phyloP scores from a whole-genome alignment of 2,888 invertebrate genomes.

The Marasmarcha lunaedactyla region DNA sequence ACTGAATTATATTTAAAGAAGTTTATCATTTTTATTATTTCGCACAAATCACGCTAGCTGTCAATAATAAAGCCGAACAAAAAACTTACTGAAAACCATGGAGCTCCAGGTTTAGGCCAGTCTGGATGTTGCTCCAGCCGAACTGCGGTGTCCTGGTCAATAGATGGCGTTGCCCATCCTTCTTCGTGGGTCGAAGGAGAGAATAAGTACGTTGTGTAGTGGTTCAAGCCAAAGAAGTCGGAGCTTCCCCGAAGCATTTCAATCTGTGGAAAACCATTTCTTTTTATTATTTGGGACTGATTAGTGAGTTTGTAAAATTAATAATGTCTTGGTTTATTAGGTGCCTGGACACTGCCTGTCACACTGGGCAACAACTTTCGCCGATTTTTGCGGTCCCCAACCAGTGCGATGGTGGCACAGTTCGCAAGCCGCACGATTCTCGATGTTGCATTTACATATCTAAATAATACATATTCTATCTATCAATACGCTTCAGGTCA shows the following conservation, averaged over 20 bases:
- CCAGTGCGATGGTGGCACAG: no score
- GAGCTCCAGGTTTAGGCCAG: conserved; percentile 53
- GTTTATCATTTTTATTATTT: no score
- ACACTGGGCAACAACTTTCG: no score
- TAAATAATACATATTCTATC: no score
- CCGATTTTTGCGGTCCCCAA: no score
- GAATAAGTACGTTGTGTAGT: conserved; percentile 60
- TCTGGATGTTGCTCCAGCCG: conserved; percentile 35
- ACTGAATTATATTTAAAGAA: no score
- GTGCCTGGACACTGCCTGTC: neutral
- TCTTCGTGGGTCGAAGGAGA: conserved; percentile 39
- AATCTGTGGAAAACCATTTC: conserved; percentile 37
- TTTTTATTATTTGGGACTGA: no score
- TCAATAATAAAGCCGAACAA: no score
- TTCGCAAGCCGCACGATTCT: no score
- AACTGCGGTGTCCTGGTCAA: conserved; percentile 47
- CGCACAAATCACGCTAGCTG: no score
- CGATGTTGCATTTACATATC: no score
- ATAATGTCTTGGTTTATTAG: neutral
- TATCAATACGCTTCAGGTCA: no score
- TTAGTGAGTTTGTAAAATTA: neutral
- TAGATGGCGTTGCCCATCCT: conserved; percentile 35
- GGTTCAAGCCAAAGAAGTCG: conserved; percentile 73
- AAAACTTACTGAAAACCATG: conserved; percentile 45
- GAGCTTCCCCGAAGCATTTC: conserved; percentile 42